phyloP scores from a whole-genome alignment of 2,797 vertebrate genomes.

The Dromococcyx pavoninus region DNA sequence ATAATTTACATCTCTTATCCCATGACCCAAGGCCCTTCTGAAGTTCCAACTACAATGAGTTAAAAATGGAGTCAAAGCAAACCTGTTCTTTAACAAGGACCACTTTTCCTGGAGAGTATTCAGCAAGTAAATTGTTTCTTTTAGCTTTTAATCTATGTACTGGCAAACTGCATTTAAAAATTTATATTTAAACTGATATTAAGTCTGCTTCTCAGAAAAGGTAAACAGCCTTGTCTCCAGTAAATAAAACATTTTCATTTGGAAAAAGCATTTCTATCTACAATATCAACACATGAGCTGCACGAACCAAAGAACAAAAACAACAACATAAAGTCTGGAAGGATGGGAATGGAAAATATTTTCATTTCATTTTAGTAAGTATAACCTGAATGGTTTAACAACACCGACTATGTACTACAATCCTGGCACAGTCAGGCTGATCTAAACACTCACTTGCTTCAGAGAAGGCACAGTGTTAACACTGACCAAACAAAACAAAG shows the following conservation, averaged over 20 bases:
- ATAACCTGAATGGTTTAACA: neutral
- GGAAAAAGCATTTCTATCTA: neutral
- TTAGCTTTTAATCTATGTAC: neutral
- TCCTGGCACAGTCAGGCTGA: neutral
- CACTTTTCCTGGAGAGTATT: neutral
- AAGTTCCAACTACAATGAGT: neutral
- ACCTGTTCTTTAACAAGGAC: neutral
- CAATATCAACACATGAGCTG: neutral
- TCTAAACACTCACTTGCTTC: neutral
- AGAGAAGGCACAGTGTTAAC: neutral
- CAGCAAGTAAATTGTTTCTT: neutral
- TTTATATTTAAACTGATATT: neutral
- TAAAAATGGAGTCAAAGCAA: conserved; percentile 8
- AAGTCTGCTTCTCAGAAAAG: neutral
- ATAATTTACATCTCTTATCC: neutral
- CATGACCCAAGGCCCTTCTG: neutral
- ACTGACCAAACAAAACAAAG: neutral
- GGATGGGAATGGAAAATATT: neutral
- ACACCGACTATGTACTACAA: neutral
- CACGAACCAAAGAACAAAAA: neutral
- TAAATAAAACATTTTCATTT: conserved; percentile 11
- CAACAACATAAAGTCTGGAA: neutral
- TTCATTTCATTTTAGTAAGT: neutral
- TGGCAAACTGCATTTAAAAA: neutral
- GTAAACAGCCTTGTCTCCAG: conserved; percentile 9